Base-by-base conservation (phyloP, 1,140 invertebrate genomes). In the Yoshiicerus persimilis region DNA sequence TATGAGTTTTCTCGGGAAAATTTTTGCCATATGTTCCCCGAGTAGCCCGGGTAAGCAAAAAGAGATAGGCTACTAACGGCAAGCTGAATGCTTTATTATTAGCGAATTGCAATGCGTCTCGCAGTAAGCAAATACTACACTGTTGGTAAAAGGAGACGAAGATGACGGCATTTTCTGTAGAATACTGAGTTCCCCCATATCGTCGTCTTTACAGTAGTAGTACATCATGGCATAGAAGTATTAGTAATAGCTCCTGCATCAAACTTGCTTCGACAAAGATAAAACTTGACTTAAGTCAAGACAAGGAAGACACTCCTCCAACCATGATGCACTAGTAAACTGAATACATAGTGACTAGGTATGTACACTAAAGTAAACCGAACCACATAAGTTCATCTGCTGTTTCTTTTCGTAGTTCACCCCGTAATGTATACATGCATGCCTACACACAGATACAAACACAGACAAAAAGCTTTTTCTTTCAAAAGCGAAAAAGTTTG, bases 1-100 rank as follows among this genome's bases (percentile, higher is more conserved):
- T 80, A 80, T 36, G 75, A 80, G 75, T 80, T 80, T 80, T 80
- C 75, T 34, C n/a, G 75, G n/a, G 75, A 77, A 77, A 77, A 77
- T 77, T 36, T 34, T 36, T 80, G 32, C 75, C 32, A 36, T 80
- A 32, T 32, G 20, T 80, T 34, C n/a, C 32, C n/a, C 20, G 32
- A 80, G 66, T 70, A 9, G 30, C 32, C n/a, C 20, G 32, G 38
- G 66, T 70, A 9, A 70, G 47, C 20, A n/a, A n/a, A 56, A 56
- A 56, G n/a, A 4, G 47, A 56, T 16, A 56, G 47, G 47, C 47
- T 56, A n/a, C n/a, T n/a, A n/a, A n/a, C n/a, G n/a, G n/a, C 11
- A 70, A 70, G 66, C 66, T 70, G 30, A 70, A 13, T 27, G 66
- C 27, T 70, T 70, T 70, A 70, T 70, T 70, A 70, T 70, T 70